A percentile compares a stretch with the other conserved stretches of the same genome.
Conservation (phyloP, 2,113 vertebrate genomes). For the Actenoides lindsayi region DNA sequence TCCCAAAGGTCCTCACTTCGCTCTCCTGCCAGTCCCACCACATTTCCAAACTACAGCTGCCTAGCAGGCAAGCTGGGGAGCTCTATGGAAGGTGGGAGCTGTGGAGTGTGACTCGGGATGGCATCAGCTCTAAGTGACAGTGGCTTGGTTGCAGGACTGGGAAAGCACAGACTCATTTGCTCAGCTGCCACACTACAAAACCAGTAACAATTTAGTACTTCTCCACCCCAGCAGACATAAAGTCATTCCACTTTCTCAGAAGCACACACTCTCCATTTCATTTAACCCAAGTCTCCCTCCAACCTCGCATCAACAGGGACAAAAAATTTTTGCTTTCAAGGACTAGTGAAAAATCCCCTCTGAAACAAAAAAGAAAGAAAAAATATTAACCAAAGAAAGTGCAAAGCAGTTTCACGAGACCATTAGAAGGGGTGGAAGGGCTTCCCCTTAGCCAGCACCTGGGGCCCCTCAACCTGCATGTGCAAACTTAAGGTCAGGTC, state of each 20-base stretch:
- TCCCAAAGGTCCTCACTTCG: neutral
- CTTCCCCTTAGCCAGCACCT: neutral
- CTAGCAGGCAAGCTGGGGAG: neutral
- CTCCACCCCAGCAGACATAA: neutral
- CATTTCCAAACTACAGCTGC: rapidly evolving
- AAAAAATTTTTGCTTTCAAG: neutral
- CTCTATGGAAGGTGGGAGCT: neutral
- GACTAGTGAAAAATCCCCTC: neutral
- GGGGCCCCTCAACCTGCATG: neutral
- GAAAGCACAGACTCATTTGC: neutral
- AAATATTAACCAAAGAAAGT: neutral
- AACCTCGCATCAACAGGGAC: neutral
- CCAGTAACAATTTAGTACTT: neutral
- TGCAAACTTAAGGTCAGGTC: neutral
- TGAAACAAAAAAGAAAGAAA: neutral
- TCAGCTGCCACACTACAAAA: neutral
- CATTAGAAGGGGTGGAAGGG: neutral
- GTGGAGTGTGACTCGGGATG: neutral
- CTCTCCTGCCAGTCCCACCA: neutral
- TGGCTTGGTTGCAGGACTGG: neutral
- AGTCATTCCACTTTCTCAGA: neutral
- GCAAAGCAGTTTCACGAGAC: neutral
- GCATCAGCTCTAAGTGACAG: neutral
- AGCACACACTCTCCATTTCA: neutral
- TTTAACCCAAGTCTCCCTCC: neutral